Percentiles rank a stretch among this genome's conserved stretches.
phyloP scores from a whole-genome alignment of 1,140 invertebrate genomes.

The Delia radicum region DNA sequence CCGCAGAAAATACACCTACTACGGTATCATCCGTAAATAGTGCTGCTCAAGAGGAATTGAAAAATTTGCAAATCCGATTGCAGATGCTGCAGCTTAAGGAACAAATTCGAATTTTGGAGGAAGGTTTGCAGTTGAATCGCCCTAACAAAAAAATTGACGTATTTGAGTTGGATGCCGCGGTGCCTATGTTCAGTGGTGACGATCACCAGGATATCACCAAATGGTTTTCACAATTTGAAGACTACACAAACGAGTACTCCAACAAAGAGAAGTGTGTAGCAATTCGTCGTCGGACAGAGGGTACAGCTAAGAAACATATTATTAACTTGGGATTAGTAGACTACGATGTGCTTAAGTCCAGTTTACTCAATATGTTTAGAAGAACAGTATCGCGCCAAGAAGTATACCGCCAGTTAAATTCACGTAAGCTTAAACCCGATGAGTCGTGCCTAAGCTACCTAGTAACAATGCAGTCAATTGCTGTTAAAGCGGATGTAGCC shows the following conservation, averaged over 20 bases:
- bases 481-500: background rate
- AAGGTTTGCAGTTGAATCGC: background rate
- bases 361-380: background rate
- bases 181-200: conserved; percentile 8
- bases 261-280: background rate
- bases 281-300: background rate
- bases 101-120: background rate
- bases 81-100: background rate
- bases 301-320: background rate
- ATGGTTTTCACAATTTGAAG: conserved; percentile 16
- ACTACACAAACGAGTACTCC: background rate
- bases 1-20: background rate
- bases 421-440: background rate
- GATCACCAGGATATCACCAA: conserved; percentile 4
- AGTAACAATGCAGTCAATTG: conserved; percentile 20
- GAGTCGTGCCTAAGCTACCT: conserved; percentile 10
- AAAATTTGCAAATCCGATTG: background rate
- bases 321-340: background rate
- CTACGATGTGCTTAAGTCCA: background rate
- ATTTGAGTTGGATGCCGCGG: background rate
- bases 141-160: conserved; percentile 6
- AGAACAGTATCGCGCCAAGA: background rate
- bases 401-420: background rate
- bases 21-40: background rate
- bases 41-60: background rate